Evolutionary conservation across 2,888 invertebrate species (phyloP).

Genomic region (Eupithecia centaureata): DNA sequence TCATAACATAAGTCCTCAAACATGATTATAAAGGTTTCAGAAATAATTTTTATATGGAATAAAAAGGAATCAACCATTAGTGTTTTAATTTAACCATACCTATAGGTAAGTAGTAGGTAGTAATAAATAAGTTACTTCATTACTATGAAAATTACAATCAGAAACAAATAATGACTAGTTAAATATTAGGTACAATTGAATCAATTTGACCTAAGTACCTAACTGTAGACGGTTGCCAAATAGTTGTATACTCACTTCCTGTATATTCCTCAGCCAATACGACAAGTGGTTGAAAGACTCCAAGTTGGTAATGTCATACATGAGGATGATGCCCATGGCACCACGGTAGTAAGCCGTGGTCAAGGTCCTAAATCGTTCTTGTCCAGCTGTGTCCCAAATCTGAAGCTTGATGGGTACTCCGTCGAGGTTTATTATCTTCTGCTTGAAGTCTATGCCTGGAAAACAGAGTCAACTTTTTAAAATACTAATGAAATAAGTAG

Average conservation of each 20-base stretch:
- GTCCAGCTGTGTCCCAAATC: conserved; percentile 96
- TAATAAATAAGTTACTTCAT: too few relatives aligned
- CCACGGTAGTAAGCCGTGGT: conserved; percentile 95
- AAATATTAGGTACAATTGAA: too few relatives aligned
- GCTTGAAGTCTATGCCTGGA: conserved; percentile 94
- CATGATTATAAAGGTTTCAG: too few relatives aligned
- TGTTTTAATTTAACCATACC: too few relatives aligned
- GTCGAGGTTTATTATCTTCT: conserved; percentile 94
- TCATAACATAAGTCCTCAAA: too few relatives aligned
- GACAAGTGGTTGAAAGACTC: conserved; percentile 95
- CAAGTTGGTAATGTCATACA: conserved; percentile 95
- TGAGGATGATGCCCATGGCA: conserved; percentile 95
- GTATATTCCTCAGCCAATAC: conserved; percentile 95
- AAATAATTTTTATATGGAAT: too few relatives aligned
- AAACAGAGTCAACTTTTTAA: conserved; percentile 5
- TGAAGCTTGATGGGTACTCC: conserved; percentile 93
- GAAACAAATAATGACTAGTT: too few relatives aligned
- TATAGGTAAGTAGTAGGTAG: too few relatives aligned
- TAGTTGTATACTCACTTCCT: conserved; percentile 86
- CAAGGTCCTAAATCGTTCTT: conserved; percentile 89
- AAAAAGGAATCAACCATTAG: too few relatives aligned
- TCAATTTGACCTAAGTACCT: too few relatives aligned
- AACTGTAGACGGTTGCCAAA: too few relatives aligned
- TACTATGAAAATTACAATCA: too few relatives aligned
- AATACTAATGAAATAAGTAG: not conserved